These are phyloP conservation scores for Subacronicta megacephala DNA, from an alignment of 2,888 invertebrate genomes.

Conservation along the genomic window DNA sequence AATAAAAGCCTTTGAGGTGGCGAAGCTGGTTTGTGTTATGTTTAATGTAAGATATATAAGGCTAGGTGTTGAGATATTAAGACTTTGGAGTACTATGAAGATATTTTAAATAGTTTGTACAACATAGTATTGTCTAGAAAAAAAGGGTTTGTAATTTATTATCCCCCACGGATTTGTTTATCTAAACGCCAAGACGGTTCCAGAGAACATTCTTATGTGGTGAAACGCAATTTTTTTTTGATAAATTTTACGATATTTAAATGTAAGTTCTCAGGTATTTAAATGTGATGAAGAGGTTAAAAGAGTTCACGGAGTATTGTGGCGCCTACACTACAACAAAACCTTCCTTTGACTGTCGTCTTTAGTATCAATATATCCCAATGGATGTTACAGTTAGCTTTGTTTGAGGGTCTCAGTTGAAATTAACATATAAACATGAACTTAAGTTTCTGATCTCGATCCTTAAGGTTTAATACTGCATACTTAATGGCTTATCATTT, in stretches of 20 bases:
- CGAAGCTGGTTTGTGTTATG: not conserved
- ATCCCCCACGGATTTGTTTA: no score
- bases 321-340: not conserved
- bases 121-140: no score
- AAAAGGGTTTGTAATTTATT: no score
- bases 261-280: no score
- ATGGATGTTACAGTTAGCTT: not conserved
- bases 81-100: no score
- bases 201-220: no score
- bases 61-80: not conserved
- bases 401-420: not conserved
- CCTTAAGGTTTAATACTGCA: not conserved
- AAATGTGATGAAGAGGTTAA: no score
- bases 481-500: not conserved
- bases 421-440: not conserved
- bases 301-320: no score
- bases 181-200: no score
- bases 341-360: not conserved
- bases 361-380: not conserved
- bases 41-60: not conserved
- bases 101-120: no score
- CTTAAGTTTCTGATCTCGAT: not conserved
- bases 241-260: no score
- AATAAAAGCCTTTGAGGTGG: conserved; percentile 4
- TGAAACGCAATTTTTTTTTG: no score